Evolutionary conservation across 1,140 invertebrate genomes (phyloP), one percentile per base, ranked within the genome.

Genomic region (Euura lappo): DNA sequence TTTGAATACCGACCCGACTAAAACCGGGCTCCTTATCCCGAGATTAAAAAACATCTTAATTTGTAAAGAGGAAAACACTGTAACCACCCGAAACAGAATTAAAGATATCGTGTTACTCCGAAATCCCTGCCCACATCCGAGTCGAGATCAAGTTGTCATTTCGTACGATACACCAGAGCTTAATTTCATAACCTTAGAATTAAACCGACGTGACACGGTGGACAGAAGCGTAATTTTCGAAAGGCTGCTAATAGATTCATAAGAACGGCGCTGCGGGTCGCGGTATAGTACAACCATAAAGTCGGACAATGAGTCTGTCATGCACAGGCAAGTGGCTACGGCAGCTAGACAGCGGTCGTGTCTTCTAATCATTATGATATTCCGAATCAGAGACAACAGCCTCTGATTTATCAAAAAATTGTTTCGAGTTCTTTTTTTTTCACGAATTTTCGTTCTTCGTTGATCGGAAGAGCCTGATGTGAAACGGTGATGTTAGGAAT

Each of bases 191-290:
- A 60, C 51, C 51, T 60, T 60, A 10, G 8, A 60, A 60, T 60
- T 60, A 60, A 60, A 60, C 51, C 6, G 51, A 60, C 51, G 10
- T 60, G 51, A 60, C 51, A 60, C 51, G 5, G 51, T 60, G 10
- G 51, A 60, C 51, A 60, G 51, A 60, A 60, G 8, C 51, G 51
- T 60, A 3, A n/a, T 60, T n/a, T 60, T 60, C 51, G 51, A 60
- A 60, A 60, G 51, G 51, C 51, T 60, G 51, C 51, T 60, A 60
- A 60, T 60, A 60, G 51, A 60, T 60, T 11, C 51, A 60, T 60
- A 60, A 60, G 51, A 60, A 60, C 51, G 8, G 10, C 13, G 8
- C 13, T 28, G 28, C 51, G 10, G 10, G 8, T 2, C 51, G 51
- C 51, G 6, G 51, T 60, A 60, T 5, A 60, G 10, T 5, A 60